Base-by-base conservation (phyloP, 2,888 invertebrate species). In the Coenonympha arcania region DNA sequence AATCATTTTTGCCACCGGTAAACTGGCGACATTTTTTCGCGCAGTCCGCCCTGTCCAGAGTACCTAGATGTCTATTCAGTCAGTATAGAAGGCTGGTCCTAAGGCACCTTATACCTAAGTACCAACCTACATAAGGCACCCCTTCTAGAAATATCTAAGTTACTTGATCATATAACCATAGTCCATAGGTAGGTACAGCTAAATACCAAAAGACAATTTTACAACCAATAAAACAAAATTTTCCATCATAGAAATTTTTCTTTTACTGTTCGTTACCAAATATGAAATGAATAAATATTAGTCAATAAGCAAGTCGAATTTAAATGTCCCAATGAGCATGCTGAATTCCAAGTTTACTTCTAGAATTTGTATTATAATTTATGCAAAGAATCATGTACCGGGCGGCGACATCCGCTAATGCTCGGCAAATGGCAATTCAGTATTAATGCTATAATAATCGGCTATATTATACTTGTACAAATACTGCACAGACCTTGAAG, bases 371-470 rank as follows among this genome's bases (percentile, higher is more conserved):
- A 53, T 53, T 50, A 68, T 79, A 79, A 81, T 82, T 83, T 80
- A 82, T 80, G 77, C 79, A 72, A 77, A 78, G 69, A 73, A 73
- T 65, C 68, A 71, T 80, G 84, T 85, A 83, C 84, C 84, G 74
- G 71, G 54, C 68, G 58, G 84, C 58, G 84, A 84, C 74, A 60
- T 69, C 69, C 70, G 58, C 62, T 79, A 79, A 77, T 76, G 70
- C 60, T 63, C 70, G 67, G 69, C 67, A 71, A 71, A 72, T 71
- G 67, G 69, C 67, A 71, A 71, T 72, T 69, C 63, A 68, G 65
- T 67, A 73, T 71, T 76, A 76, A 72, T 71, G 68, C 60, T 56
- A 59, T 69, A 73, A 69, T 74, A 76, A 75, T 71, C 76, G 66
- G 69, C 69, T 68, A 68, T 66, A 71, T n/a, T n/a, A n/a, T n/a